Conservation (phyloP, 2,113 vertebrate species). For the Odobenus rosmarus region DNA sequence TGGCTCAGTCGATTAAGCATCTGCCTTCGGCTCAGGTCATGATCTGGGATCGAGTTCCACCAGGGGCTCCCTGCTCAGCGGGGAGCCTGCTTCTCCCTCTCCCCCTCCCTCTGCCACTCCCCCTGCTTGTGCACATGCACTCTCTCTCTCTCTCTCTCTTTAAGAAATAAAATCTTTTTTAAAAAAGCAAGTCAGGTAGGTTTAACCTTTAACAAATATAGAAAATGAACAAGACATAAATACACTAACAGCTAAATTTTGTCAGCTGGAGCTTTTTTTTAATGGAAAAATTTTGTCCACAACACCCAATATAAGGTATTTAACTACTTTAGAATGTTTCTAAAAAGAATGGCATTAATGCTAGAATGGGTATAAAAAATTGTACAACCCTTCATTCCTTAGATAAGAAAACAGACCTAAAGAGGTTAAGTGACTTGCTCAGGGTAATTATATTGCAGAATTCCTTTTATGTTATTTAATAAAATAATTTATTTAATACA, state of each 20-base stretch:
- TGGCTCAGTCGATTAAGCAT: not conserved
- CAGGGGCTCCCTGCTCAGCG: not conserved
- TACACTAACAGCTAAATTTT: not conserved
- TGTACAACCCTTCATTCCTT: not conserved
- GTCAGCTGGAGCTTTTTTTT: not conserved
- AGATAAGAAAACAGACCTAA: not conserved
- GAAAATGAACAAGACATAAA: not conserved
- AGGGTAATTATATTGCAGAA: not conserved
- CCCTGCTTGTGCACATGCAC: too few species aligned
- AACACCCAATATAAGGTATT: not conserved
- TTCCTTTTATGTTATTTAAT: not conserved
- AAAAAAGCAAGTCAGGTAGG: not conserved
- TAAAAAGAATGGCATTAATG: not conserved
- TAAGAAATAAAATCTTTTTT: not conserved
- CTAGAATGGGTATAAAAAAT: not conserved
- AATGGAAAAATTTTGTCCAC: not conserved
- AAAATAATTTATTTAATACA: not conserved
- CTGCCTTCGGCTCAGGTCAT: too few species aligned
- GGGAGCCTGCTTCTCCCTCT: not conserved
- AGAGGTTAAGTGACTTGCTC: not conserved
- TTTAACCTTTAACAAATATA: slow-evolving; percentile 21
- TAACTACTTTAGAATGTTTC: not conserved
- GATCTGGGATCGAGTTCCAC: not conserved
- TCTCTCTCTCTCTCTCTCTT: not conserved
- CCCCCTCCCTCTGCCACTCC: too few species aligned